phyloP scores from a whole-genome alignment of 2,797 vertebrate genomes.

The Rhincodon typus region DNA sequence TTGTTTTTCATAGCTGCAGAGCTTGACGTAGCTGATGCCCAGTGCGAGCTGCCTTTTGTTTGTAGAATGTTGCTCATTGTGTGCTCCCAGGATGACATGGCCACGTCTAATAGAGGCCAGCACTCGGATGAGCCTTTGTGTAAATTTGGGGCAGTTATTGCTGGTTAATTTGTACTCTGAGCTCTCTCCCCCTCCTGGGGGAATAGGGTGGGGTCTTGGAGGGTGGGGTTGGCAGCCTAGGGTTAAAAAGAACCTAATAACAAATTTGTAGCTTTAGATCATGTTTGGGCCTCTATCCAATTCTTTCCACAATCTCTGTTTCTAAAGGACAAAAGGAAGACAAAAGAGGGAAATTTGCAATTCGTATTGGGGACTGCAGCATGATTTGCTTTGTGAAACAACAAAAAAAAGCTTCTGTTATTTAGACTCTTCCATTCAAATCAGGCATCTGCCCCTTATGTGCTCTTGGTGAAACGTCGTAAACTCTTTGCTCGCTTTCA shows the following conservation, averaged over 20 bases:
- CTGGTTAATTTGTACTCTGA: constrained; percentile 9
- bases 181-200: constrained; percentile 35
- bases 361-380: constrained; percentile 8
- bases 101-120: constrained; percentile 42
- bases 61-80: constrained; percentile 45
- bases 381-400: constrained; percentile 23
- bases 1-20: constrained; percentile 41
- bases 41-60: constrained; percentile 24
- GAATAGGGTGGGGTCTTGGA: constrained; percentile 34
- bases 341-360: constrained; percentile 32
- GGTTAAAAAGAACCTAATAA: constrained; percentile 41
- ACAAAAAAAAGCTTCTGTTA: background rate
- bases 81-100: constrained; percentile 43
- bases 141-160: constrained; percentile 33
- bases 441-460: constrained; percentile 36
- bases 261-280: constrained; percentile 51
- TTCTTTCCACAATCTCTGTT: constrained; percentile 47
- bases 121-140: constrained; percentile 38
- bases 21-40: constrained; percentile 25
- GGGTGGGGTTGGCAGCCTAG: constrained; percentile 41
- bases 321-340: constrained; percentile 48
- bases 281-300: constrained; percentile 50
- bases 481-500: constrained; percentile 51
- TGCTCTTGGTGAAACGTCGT: constrained; percentile 38
- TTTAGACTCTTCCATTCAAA: constrained; percentile 24